Evolutionary conservation across 2,113 vertebrate genomes (phyloP).

Genomic region (Mesoclemmys tuberculata): DNA sequence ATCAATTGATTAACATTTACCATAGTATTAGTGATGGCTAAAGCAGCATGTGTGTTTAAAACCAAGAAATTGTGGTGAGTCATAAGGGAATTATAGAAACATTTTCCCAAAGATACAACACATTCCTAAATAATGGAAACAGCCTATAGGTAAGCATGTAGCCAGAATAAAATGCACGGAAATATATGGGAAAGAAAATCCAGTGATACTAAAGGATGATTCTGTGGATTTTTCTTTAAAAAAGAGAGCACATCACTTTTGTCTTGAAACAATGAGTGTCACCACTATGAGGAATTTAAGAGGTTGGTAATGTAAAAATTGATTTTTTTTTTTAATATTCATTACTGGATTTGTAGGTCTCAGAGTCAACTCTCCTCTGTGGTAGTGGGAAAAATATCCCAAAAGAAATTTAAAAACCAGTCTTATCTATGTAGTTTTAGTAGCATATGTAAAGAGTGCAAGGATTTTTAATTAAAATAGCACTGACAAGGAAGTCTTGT

Average conservation of each 20-base stretch:
- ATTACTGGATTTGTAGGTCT: neutral
- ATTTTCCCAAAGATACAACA: neutral
- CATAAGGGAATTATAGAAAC: neutral
- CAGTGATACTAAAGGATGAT: neutral
- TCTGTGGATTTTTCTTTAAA: accelerated
- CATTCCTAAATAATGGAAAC: neutral
- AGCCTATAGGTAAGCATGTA: neutral
- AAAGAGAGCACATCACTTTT: neutral
- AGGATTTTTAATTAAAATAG: conserved; percentile 3
- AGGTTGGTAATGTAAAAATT: neutral
- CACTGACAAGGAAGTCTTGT: conserved; percentile 2
- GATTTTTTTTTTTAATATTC: neutral
- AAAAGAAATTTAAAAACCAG: neutral
- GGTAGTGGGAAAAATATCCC: neutral
- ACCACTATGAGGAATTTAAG: neutral
- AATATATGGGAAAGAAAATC: neutral
- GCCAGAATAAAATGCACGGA: neutral
- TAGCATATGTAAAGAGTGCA: conserved; percentile 18
- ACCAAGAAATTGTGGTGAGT: neutral
- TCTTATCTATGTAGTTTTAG: neutral
- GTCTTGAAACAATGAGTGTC: neutral
- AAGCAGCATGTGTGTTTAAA: neutral
- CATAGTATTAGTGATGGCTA: neutral
- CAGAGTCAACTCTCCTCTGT: neutral
- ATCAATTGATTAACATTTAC: neutral